Percentiles rank a stretch among this genome's conserved stretches.
phyloP scores from a whole-genome alignment of 2,888 invertebrate species.

The Ptilodon capucinus region DNA sequence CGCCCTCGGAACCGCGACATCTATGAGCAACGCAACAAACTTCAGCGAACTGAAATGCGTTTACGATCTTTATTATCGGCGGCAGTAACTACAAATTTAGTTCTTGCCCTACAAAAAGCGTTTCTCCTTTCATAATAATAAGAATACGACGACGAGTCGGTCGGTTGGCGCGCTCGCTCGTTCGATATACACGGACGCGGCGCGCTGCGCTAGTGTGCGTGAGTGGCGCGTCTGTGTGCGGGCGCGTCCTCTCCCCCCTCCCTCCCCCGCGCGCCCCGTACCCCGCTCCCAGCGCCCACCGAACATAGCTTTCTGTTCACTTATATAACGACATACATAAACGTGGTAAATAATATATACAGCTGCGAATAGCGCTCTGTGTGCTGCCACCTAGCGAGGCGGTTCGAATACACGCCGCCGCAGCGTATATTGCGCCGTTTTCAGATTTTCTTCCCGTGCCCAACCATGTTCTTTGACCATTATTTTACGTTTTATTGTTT shows the following conservation, averaged over 20 bases:
- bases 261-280: conserved; percentile 29
- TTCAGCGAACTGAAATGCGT: conserved; percentile 78
- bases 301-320: conserved; percentile 81
- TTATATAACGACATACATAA: conserved; percentile 79
- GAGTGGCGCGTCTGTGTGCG: conserved; percentile 23
- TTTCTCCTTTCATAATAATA: conserved; percentile 84
- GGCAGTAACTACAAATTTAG: conserved; percentile 80
- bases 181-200: conserved; percentile 71
- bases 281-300: conserved; percentile 35
- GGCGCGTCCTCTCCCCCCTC: conserved; percentile 30
- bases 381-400: conserved; percentile 80
- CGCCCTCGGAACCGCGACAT: conserved; percentile 68
- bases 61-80: conserved; percentile 80
- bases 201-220: conserved; percentile 51
- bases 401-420: conserved; percentile 54
- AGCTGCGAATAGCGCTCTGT: conserved; percentile 73
- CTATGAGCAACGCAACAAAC: conserved; percentile 73
- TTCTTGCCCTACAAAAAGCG: conserved; percentile 83
- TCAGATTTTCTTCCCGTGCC: conserved; percentile 61
- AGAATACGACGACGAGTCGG: conserved; percentile 84
- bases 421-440: conserved; percentile 58
- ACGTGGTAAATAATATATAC: conserved; percentile 79
- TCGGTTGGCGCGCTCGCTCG: conserved; percentile 75
- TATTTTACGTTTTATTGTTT: conserved; percentile 31
- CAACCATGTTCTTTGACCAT: conserved; percentile 52